phyloP scores from a whole-genome alignment of 2,888 invertebrate genomes.

The Tolmerus cingulatus region DNA sequence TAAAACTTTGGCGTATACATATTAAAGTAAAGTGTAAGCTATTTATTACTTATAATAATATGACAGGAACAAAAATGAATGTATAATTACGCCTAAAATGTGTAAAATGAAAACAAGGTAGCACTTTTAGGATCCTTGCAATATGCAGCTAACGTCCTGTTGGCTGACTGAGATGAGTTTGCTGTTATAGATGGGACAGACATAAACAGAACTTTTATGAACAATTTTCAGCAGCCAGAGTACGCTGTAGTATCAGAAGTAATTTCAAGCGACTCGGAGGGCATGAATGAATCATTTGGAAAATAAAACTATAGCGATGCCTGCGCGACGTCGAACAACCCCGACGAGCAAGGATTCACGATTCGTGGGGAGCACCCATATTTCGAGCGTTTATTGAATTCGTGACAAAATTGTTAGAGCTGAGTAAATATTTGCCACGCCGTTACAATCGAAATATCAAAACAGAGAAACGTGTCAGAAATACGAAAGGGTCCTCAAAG shows the following conservation, averaged over 20 bases:
- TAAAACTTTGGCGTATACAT: not conserved
- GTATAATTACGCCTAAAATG: not conserved
- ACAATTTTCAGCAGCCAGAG: not conserved
- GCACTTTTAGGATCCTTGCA: not conserved
- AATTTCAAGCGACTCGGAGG: not conserved
- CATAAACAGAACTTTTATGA: not conserved
- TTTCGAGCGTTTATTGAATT: conserved; percentile 44
- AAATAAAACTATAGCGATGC: not conserved
- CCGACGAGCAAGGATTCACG: not conserved
- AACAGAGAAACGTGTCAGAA: conserved; percentile 41
- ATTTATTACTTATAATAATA: not conserved
- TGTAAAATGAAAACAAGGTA: not conserved
- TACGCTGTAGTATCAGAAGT: not conserved
- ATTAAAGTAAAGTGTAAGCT: not conserved
- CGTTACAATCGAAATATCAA: conserved; percentile 44
- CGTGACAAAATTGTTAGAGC: conserved; percentile 43
- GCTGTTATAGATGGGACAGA: not conserved
- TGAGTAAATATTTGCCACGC: conserved; percentile 42
- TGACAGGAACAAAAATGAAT: too few species aligned
- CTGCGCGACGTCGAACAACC: not conserved
- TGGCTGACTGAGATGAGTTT: not conserved
- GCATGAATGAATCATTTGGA: not conserved
- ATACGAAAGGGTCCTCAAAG: not conserved
- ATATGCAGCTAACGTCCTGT: not conserved
- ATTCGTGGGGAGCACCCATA: conserved; percentile 28